phyloP scores from a whole-genome alignment of 2,113 vertebrate species.

The Sapajus apella region DNA sequence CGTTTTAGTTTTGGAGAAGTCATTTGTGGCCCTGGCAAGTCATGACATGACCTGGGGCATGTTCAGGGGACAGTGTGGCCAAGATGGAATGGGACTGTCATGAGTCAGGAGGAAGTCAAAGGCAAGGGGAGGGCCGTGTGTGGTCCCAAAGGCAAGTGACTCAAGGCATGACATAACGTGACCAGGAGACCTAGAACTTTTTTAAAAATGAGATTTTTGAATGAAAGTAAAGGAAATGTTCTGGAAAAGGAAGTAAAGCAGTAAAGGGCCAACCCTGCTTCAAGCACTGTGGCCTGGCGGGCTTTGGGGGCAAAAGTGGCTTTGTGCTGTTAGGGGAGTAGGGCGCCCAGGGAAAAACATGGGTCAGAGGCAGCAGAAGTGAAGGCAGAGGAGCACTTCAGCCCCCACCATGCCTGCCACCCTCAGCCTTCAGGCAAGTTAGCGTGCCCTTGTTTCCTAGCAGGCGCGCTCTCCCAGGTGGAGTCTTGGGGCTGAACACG shows the following conservation, averaged over 20 bases:
- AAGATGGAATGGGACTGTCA: background rate
- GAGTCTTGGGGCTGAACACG: too few species aligned
- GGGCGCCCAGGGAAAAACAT: background rate
- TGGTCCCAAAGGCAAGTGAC: background rate
- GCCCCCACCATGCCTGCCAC: background rate
- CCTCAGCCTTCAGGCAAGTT: fast-evolving
- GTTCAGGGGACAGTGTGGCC: background rate
- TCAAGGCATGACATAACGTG: background rate
- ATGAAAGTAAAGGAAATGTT: background rate
- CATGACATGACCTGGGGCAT: background rate
- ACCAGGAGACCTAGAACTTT: background rate
- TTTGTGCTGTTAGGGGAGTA: background rate
- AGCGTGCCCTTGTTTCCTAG: background rate
- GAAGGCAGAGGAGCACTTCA: background rate
- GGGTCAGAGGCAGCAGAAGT: background rate
- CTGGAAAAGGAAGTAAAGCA: background rate
- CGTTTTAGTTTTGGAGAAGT: background rate
- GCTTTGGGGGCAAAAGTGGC: background rate
- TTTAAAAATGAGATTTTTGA: background rate
- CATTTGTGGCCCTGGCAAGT: background rate
- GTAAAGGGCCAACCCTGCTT: background rate
- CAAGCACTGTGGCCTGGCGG: too few species aligned
- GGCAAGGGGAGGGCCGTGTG: background rate
- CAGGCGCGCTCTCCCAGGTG: fast-evolving
- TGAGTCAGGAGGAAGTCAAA: background rate